Evolutionary conservation across 53 echinoderm and acorn worm genomes (phyloP).

Genomic region (Hippasteria phrygiana): DNA sequence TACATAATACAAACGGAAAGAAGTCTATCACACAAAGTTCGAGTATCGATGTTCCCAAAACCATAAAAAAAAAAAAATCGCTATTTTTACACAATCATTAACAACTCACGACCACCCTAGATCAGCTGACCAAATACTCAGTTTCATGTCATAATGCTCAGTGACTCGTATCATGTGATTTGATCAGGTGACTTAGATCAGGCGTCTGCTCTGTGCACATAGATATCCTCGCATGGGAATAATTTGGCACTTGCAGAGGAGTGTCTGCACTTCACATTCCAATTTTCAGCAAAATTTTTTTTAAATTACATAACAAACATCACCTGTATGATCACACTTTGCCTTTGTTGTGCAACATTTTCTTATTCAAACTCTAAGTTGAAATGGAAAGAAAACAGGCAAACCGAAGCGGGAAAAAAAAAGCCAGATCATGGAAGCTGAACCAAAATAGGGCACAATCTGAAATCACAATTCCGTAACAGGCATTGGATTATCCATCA

Average conservation of each 20-base stretch:
- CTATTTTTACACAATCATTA: slow-evolving; percentile 22
- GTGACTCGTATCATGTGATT: background rate
- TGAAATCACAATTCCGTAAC: too few relatives aligned
- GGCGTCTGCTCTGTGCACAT: background rate
- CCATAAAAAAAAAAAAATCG: background rate
- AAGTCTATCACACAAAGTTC: background rate
- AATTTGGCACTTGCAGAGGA: background rate
- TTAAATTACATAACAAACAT: too few relatives aligned
- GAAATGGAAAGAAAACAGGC: too few relatives aligned
- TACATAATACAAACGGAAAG: background rate
- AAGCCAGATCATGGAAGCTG: too few relatives aligned
- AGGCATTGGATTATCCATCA: too few relatives aligned
- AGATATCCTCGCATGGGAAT: background rate
- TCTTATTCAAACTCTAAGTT: too few relatives aligned
- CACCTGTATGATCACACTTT: too few relatives aligned
- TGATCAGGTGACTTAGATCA: slow-evolving; percentile 11
- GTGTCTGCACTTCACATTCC: background rate
- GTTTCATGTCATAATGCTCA: background rate
- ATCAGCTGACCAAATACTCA: background rate
- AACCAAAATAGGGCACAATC: too few relatives aligned
- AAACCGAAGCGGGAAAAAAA: too few relatives aligned
- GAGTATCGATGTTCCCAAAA: slow-evolving; percentile 32
- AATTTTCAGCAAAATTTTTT: too few relatives aligned
- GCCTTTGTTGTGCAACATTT: too few relatives aligned
- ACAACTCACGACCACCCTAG: too few relatives aligned